These are phyloP conservation scores for Drosophila flavopinicola DNA, from an alignment of 2,888 invertebrate genomes.

Conservation along the genomic window DNA sequence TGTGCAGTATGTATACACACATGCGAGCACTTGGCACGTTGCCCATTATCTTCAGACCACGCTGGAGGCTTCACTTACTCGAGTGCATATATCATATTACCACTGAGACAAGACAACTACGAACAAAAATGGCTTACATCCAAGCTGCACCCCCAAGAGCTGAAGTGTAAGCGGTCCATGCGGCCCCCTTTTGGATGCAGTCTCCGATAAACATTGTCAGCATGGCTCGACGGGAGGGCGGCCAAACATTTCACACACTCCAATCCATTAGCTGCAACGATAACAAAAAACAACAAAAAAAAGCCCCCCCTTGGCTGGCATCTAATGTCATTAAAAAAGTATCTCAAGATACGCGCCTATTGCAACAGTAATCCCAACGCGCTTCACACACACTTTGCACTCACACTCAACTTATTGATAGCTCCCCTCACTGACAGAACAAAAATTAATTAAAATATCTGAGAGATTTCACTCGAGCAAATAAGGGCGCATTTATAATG, in stretches of 20 bases:
- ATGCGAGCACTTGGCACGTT: conserved; percentile 76
- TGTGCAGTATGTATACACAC: conserved; percentile 31
- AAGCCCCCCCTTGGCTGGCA: conserved; percentile 27
- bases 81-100: conserved; percentile 73
- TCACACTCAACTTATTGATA: conserved; percentile 29
- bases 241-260: conserved; percentile 24
- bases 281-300: conserved; percentile 41
- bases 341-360: conserved; percentile 29
- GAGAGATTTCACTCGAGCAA: conserved; percentile 49
- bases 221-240: conserved; percentile 42
- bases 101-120: conserved; percentile 21
- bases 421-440: conserved; percentile 20
- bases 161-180: conserved; percentile 45
- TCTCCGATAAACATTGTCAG: conserved; percentile 54
- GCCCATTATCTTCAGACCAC: conserved; percentile 70
- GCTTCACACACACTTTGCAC: conserved; percentile 67
- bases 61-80: conserved; percentile 63
- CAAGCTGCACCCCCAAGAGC: conserved; percentile 48
- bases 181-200: conserved; percentile 5
- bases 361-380: conserved; percentile 32
- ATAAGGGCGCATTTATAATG: conserved; percentile 58
- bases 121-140: conserved; percentile 13
- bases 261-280: conserved; percentile 54
- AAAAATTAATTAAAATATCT: conserved; percentile 75
- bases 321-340: conserved; percentile 34